Percentiles rank a stretch among this genome's conserved stretches.
phyloP scores from a whole-genome alignment of 35 echinoderm and acorn worm genomes.

The Acanthaster planci region DNA sequence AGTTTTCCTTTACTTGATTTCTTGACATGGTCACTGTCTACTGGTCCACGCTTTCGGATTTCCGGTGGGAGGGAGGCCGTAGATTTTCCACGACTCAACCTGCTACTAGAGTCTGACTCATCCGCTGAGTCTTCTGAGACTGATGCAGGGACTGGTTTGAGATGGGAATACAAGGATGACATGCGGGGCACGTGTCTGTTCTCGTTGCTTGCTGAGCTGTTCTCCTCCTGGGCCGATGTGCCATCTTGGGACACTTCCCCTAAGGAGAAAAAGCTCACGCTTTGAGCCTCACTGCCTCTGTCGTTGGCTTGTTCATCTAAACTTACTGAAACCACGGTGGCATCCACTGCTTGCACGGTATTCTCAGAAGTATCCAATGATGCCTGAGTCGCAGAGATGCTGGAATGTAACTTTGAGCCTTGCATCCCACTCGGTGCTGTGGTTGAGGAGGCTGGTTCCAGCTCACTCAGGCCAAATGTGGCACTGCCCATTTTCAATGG shows the following conservation, averaged over 20 bases:
- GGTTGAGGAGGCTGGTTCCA: neutral
- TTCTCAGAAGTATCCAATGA: neutral
- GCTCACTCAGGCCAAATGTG: neutral
- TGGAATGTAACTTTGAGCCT: neutral
- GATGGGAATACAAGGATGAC: neutral
- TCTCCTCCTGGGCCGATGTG: neutral
- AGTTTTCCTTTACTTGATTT: constrained; percentile 18
- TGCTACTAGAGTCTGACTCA: neutral
- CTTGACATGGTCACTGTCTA: neutral
- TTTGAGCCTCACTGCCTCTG: neutral
- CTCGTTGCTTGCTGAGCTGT: too few relatives aligned
- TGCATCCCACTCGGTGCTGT: too few relatives aligned
- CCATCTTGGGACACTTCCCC: neutral
- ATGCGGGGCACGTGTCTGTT: constrained; percentile 9
- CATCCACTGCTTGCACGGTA: neutral
- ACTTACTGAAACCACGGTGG: neutral
- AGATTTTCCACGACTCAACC: constrained; percentile 9
- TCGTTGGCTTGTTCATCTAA: neutral
- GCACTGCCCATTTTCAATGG: constrained; percentile 4
- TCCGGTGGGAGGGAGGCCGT: constrained; percentile 32
- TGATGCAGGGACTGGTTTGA: neutral
- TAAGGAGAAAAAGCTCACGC: neutral
- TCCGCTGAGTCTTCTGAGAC: neutral
- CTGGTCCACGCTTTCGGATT: constrained; percentile 12
- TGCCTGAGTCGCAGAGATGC: neutral